These are phyloP conservation scores for Electrona antarctica DNA, from an alignment of 2,113 vertebrate genomes.

Conservation along the genomic window DNA sequence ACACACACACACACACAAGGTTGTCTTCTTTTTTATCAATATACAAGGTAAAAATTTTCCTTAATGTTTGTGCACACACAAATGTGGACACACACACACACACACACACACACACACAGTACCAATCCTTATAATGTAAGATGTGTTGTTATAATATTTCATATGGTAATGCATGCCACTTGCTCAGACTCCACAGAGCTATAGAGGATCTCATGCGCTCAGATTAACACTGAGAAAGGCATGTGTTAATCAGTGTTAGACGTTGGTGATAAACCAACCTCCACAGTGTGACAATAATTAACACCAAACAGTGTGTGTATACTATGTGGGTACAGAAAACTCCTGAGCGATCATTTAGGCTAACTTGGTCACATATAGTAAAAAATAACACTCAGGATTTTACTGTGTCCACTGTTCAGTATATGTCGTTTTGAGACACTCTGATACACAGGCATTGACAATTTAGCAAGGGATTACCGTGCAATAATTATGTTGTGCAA, in stretches of 20 bases:
- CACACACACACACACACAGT: neutral
- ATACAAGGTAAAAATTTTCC: too few relatives aligned
- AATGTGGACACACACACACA: neutral
- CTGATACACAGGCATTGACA: slow-evolving; percentile 79
- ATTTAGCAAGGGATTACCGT: slow-evolving; percentile 81
- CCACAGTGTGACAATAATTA: slow-evolving; percentile 74
- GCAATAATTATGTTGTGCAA: slow-evolving; percentile 83
- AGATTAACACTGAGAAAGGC: slow-evolving; percentile 41
- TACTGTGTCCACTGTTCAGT: slow-evolving; percentile 8
- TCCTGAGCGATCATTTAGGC: slow-evolving; percentile 10
- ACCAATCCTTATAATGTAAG: neutral
- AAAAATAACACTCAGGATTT: slow-evolving; percentile 12
- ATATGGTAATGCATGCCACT: slow-evolving; percentile 6
- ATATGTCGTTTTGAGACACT: slow-evolving; percentile 48
- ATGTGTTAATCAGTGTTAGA: slow-evolving; percentile 77
- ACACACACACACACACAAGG: neutral
- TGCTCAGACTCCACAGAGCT: slow-evolving; percentile 9
- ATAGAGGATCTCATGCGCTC: slow-evolving; percentile 12
- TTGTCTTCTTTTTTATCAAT: too few relatives aligned
- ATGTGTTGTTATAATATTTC: neutral
- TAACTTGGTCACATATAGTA: neutral
- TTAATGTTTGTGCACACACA: too few relatives aligned
- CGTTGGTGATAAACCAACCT: slow-evolving; percentile 59
- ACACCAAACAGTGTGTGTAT: slow-evolving; percentile 53
- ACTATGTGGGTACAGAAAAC: slow-evolving; percentile 8